phyloP scores from a whole-genome alignment of 2,888 invertebrate genomes.

The Sarcophaga rosellei region DNA sequence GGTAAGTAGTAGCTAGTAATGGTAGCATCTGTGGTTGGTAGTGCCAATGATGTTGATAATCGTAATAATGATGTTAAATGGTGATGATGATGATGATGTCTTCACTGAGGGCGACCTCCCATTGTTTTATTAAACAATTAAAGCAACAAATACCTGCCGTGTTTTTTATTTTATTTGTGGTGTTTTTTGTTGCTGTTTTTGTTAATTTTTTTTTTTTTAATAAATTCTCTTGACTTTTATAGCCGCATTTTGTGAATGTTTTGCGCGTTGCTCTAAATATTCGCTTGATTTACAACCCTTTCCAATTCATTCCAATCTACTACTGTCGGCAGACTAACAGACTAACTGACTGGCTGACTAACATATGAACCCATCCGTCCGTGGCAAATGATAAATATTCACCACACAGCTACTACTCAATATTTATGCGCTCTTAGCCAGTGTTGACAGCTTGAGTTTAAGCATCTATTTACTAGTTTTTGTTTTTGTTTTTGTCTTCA shows the following conservation, averaged over 20 bases:
- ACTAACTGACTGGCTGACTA: background rate
- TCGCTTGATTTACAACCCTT: slow-evolving; percentile 69
- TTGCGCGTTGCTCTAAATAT: slow-evolving; percentile 65
- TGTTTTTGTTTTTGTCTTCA: background rate
- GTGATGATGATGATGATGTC: background rate
- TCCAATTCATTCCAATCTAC: slow-evolving; percentile 27
- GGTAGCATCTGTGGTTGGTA: background rate
- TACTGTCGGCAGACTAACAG: background rate
- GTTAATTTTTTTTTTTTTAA: slow-evolving; percentile 18
- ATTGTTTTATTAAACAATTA: slow-evolving; percentile 78
- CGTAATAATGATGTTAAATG: background rate
- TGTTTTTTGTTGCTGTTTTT: slow-evolving; percentile 33
- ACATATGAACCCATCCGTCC: slow-evolving; percentile 33
- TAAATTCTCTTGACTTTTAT: background rate
- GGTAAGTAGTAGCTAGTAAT: background rate
- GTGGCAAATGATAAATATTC: background rate
- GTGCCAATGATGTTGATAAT: background rate
- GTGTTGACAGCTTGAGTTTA: slow-evolving; percentile 75
- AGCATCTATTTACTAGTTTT: slow-evolving; percentile 43
- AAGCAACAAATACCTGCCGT: slow-evolving; percentile 71
- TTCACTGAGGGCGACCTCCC: slow-evolving; percentile 73
- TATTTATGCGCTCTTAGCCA: slow-evolving; percentile 66
- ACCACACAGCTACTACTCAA: slow-evolving; percentile 37
- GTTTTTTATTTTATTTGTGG: slow-evolving; percentile 40
- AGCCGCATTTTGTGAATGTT: slow-evolving; percentile 28